These are phyloP conservation scores for Micropoecilia bifurca DNA, from an alignment of 2,797 vertebrate genomes.

Conservation along the genomic window DNA sequence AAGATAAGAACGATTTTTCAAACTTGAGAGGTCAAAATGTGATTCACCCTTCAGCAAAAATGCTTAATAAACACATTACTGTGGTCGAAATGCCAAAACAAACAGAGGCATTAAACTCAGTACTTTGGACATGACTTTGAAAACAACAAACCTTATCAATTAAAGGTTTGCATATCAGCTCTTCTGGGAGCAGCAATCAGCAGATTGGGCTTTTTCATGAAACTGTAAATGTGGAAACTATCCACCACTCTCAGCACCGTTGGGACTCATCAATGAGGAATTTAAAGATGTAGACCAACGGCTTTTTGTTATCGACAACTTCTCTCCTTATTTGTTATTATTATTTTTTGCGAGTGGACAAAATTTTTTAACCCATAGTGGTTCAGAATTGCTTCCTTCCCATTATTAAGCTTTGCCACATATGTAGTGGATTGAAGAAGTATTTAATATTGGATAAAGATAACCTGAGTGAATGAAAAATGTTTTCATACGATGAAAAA, in stretches of 20 bases:
- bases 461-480: too few relatives aligned
- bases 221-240: neutral
- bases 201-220: neutral
- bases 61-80: neutral
- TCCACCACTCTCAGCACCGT: neutral
- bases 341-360: neutral
- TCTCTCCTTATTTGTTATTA: neutral
- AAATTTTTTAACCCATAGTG: neutral
- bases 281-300: neutral
- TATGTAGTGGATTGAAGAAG: neutral
- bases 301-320: neutral
- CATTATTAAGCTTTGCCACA: neutral
- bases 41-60: neutral
- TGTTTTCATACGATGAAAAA: neutral
- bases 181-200: neutral
- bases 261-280: neutral
- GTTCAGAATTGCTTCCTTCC: neutral
- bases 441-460: neutral
- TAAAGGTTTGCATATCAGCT: neutral
- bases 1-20: neutral
- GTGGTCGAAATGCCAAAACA: neutral
- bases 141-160: constrained; percentile 1
- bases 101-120: neutral
- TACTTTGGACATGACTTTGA: constrained; percentile 2
- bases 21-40: neutral